Evolutionary conservation across 2,888 invertebrate genomes (phyloP), one percentile per base, ranked within the genome.

Genomic region (Drosophila longiperda): DNA sequence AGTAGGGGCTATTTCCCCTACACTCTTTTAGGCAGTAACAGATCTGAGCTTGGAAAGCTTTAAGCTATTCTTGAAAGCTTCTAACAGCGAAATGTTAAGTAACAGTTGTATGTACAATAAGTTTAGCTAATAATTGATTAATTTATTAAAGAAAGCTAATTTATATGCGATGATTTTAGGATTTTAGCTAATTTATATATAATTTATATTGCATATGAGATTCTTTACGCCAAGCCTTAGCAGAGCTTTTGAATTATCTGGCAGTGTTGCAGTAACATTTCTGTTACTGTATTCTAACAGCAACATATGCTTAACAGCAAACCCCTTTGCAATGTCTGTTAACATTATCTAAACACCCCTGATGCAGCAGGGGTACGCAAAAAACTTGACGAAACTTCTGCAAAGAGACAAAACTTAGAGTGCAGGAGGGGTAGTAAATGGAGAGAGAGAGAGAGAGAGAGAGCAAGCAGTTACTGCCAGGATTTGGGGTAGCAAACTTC

Each of bases 341-440:
- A 62, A 68, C 63, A 75, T 84, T 87, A 89, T 84, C 85, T 82
- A 79, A 73, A 57, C 45, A 69, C 90, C 90, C 90, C 90, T 80
- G 33, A 3, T 7, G 17, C 9, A 4, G 17, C 0, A 75, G 77
- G 82, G 78, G 85, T 42, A 79, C 53, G 3, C 17, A 1, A 49
- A 15, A 15, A 80, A 82, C 78, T 87, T 77, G 42, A 86, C 85
- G 85, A 86, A 80, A 78, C 70, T 73, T 67, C 80, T 82, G 75
- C 70, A 82, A 58, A 67, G 54, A 48, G 58, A 58, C 17, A 54
- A 29, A 15, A 15, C 4, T 11, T 42, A n/a, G 57, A 50, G n/a
- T 6, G 17, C 1, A 15, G 20, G 2, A 67, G 70, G 72, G 87
- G 78, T 66, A 61, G 68, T 50, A 48, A 48, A 3, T 20, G 17